phyloP scores from a whole-genome alignment of 2,888 invertebrate genomes.

The Priocnemis perturbator region DNA sequence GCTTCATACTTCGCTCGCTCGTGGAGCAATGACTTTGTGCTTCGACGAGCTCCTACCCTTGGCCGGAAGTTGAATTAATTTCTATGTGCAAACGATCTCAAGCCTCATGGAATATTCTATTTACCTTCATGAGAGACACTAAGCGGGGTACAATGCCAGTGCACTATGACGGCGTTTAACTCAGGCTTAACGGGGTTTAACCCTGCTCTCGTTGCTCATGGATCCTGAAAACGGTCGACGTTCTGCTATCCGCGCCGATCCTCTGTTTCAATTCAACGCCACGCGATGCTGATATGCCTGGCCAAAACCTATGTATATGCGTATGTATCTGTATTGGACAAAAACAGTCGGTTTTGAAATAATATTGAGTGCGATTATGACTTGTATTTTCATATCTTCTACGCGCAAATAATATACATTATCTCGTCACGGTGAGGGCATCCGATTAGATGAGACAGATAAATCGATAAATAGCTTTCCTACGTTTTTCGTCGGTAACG shows the following conservation, averaged over 20 bases:
- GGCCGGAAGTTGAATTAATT: conserved; percentile 42
- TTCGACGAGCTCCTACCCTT: conserved; percentile 9
- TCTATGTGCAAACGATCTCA: conserved; percentile 41
- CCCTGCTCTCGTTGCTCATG: conserved; percentile 33
- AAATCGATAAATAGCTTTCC: no score
- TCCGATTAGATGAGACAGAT: no score
- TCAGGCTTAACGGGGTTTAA: conserved; percentile 57
- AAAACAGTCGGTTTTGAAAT: no score
- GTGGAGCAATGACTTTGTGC: conserved; percentile 20
- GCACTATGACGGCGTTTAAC: conserved; percentile 52
- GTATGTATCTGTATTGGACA: no score
- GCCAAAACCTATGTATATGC: background rate
- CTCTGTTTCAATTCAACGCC: conserved; percentile 48
- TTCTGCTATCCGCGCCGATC: conserved; percentile 41
- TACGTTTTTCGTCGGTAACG: no score
- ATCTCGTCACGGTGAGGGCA: no score
- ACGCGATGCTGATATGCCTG: conserved; percentile 29
- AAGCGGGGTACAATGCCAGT: conserved; percentile 47
- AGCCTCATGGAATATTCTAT: conserved; percentile 50
- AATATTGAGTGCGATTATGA: no score
- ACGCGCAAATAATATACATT: no score
- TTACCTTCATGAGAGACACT: conserved; percentile 51
- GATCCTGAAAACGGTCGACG: conserved; percentile 41
- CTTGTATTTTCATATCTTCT: no score
- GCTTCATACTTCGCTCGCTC: no score